phyloP scores from a whole-genome alignment of 1,140 invertebrate species.

The Drosophila navojoa region DNA sequence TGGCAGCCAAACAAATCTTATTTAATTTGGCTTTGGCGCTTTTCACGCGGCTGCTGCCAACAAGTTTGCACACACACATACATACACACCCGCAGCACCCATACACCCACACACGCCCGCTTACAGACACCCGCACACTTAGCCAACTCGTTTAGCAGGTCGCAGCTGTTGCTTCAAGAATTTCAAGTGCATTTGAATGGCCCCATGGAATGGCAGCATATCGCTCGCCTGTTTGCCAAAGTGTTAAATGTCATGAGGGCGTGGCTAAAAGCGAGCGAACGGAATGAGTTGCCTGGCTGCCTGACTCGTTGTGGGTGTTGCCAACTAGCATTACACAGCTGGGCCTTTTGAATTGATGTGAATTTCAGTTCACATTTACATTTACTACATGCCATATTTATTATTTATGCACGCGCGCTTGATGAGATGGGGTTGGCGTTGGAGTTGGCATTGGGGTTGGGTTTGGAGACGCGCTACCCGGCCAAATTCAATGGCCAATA shows the following conservation, averaged over 20 bases:
- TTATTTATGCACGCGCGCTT: conserved; percentile 61
- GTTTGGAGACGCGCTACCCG: conserved; percentile 5
- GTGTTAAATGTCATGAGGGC: conserved; percentile 76
- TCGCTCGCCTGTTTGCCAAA: conserved; percentile 67
- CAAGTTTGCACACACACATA: conserved; percentile 24
- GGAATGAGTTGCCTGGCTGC: background rate
- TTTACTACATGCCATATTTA: conserved; percentile 77
- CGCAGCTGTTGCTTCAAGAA: conserved; percentile 78
- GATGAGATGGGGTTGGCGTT: too few relatives aligned
- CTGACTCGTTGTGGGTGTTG: background rate
- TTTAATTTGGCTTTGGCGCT: conserved; percentile 79
- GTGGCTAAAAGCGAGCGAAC: background rate
- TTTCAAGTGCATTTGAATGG: conserved; percentile 81
- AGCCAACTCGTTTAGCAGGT: conserved; percentile 52
- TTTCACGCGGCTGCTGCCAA: conserved; percentile 53
- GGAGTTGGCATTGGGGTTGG: too few relatives aligned
- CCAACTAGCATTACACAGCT: conserved; percentile 43
- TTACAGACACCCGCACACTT: conserved; percentile 11
- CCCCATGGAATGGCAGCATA: conserved; percentile 30
- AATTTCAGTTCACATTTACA: conserved; percentile 73
- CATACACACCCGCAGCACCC: background rate
- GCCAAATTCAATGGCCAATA: conserved; percentile 38
- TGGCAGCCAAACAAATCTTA: conserved; percentile 80
- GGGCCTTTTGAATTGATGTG: conserved; percentile 67
- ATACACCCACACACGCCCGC: too few relatives aligned